Percentiles rank a stretch among this genome's conserved stretches.
Evolutionary conservation across 2,113 vertebrate species (phyloP).

Genomic region (Mirounga angustirostris): DNA sequence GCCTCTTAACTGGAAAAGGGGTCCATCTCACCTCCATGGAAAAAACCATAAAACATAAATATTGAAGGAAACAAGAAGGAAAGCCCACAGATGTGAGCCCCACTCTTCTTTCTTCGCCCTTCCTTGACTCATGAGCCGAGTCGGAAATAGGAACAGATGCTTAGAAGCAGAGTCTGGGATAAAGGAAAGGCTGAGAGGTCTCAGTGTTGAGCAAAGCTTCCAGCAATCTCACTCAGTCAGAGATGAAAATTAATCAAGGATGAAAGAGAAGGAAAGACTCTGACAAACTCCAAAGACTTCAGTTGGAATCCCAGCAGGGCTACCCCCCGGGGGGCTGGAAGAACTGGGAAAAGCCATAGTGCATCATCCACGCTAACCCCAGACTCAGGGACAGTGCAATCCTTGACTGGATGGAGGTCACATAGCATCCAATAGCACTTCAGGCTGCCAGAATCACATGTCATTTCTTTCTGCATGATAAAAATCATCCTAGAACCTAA

Average conservation of each 20-base stretch:
- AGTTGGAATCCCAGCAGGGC: background rate
- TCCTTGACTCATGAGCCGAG: no score
- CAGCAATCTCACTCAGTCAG: background rate
- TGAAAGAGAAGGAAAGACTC: background rate
- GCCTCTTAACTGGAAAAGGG: background rate
- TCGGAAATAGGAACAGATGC: no score
- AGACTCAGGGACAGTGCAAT: background rate
- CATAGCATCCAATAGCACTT: background rate
- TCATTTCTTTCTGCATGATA: background rate
- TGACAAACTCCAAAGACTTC: background rate
- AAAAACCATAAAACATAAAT: background rate
- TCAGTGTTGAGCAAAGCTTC: background rate
- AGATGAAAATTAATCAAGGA: background rate
- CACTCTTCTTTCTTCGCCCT: background rate
- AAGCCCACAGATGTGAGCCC: background rate
- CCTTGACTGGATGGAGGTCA: background rate
- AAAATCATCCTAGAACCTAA: background rate
- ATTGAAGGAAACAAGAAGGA: background rate
- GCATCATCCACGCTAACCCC: background rate
- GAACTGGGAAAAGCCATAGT: background rate
- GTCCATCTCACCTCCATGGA: background rate
- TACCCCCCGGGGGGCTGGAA: no score
- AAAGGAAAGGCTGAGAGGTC: background rate
- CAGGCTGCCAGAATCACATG: background rate
- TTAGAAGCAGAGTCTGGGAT: background rate